Percentiles rank a stretch among this genome's conserved stretches.
Conservation (phyloP, 2,797 vertebrate genomes). For the Amblyraja radiata region DNA sequence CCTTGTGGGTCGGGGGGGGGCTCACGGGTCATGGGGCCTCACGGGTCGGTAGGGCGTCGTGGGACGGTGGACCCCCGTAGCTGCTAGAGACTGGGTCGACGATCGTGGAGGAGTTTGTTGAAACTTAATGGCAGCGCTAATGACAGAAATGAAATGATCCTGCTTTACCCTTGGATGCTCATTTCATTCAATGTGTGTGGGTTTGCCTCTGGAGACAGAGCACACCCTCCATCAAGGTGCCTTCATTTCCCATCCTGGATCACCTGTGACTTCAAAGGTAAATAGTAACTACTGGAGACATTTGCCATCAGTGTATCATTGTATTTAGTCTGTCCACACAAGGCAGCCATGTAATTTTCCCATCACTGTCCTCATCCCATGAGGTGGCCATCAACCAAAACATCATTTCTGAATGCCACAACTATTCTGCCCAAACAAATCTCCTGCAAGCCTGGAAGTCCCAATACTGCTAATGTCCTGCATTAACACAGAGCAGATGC, state of each 20-base stretch:
- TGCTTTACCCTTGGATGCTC: background rate
- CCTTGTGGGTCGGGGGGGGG: too few species aligned
- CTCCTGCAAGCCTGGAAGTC: background rate
- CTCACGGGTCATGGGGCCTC: too few species aligned
- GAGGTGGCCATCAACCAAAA: background rate
- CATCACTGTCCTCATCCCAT: background rate
- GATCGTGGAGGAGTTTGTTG: background rate
- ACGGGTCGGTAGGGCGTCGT: too few species aligned
- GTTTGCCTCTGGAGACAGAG: background rate
- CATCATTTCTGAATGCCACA: background rate
- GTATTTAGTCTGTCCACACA: background rate
- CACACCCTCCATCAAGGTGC: background rate
- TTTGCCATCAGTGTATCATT: background rate
- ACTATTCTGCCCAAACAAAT: background rate
- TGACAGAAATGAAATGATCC: background rate
- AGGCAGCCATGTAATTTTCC: background rate
- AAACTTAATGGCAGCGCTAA: background rate
- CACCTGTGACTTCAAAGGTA: background rate
- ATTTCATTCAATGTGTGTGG: background rate
- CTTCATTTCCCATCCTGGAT: background rate
- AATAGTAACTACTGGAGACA: background rate
- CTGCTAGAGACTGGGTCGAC: too few species aligned
- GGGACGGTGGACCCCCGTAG: too few species aligned
- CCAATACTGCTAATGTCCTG: background rate
- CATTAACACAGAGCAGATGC: background rate